A percentile compares a stretch with the other conserved stretches of the same genome.
Conservation (phyloP, 64 coral and sea anemone genomes). For the Anthopleura sola region DNA sequence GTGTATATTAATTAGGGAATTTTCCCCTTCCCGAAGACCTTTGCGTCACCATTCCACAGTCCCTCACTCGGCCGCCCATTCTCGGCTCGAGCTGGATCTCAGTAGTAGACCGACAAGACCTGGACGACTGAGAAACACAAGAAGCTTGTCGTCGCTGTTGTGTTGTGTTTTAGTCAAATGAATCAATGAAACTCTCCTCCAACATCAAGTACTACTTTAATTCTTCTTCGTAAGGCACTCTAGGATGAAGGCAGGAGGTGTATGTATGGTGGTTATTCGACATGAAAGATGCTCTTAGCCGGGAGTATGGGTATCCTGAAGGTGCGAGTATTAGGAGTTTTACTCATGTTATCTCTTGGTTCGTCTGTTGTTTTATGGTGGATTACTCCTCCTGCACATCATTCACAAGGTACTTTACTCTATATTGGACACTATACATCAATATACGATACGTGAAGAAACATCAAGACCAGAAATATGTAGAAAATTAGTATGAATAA, state of each 20-base stretch:
- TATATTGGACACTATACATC: background rate
- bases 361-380: conserved; percentile 65
- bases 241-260: background rate
- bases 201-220: background rate
- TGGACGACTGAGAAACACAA: too few relatives aligned
- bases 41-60: too few relatives aligned
- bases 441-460: background rate
- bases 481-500: too few relatives aligned
- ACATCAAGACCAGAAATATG: too few relatives aligned
- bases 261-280: background rate
- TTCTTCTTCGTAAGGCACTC: background rate
- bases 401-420: conserved; percentile 30
- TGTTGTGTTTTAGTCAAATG: background rate
- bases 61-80: too few relatives aligned
- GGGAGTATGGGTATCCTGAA: conserved; percentile 45
- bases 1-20: background rate
- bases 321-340: conserved; percentile 40
- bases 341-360: conserved; percentile 52
- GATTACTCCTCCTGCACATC: conserved; percentile 41
- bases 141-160: too few relatives aligned
- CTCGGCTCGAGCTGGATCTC: too few relatives aligned
- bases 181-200: background rate
- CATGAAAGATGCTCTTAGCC: conserved; percentile 22
- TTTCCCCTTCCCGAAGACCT: background rate
- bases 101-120: too few relatives aligned